Evolutionary conservation across 2,888 invertebrate species (phyloP), one percentile per base, ranked within the genome.

Genomic region (Vanessa cardui): DNA sequence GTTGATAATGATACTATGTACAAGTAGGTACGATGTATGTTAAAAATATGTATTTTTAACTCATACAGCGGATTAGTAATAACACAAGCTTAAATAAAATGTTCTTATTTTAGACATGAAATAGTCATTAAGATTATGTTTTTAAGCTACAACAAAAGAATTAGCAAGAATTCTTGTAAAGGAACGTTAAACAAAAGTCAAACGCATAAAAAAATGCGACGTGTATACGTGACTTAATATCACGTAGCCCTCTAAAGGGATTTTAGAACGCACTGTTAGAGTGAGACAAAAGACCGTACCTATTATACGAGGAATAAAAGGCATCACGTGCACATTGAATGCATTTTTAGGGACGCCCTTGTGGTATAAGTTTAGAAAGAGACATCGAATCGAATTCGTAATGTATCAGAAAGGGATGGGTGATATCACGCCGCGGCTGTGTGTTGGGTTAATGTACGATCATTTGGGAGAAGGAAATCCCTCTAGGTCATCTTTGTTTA

Each of bases 211-310:
- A 54, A 18, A 56, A n/a, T 16, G 54, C 21, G 8, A 12, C 33
- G 26, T 59, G 67, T 46, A 45, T 73, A 73, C 73, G 73, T 73
- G 73, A 72, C 71, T 45, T 31, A 21, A 9, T 61, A 64, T 64
- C 71, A 72, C 71, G 71, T 72, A 72, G 69, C 39, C 61, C 15
- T 58, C 45, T n/a, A n/a, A 58, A 59, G 52, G 67, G 44, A 54
- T 63, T 61, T 66, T 20, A 49, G 58, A 26, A 60, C 33, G 47
- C 26, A 47, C 46, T 21, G 66, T 20, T 61, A 61, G 58, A 70
- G 61, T 20, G 58, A 58, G 69, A 68, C 31, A 60, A 56, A 58
- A 45, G 9, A 54, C 47, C 50, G 15, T 46, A 44, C 31, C 18
- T 31, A 26, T 39, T 62, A 47, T 56, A 44, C 66, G 39, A 44